Evolutionary conservation across 30 jellyfish, hydroid and myxozoan species (phyloP), one percentile per base, ranked within the genome.

Genomic region (Aurelia sp.): DNA sequence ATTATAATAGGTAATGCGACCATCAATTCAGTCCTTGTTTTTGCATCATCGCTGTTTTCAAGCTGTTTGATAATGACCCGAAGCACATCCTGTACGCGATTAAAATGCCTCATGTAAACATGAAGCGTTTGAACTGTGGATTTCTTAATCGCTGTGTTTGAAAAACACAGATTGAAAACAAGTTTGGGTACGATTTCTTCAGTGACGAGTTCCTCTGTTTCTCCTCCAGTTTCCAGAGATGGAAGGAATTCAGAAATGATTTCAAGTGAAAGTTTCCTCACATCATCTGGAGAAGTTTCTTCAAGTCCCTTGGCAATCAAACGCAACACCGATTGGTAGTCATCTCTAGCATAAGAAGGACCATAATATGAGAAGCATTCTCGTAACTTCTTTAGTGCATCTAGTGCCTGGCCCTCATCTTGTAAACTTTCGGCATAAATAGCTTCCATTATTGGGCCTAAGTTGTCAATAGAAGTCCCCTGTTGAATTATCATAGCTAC

Each of bases 1-100:
- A 93, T 84, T 4, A 93, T 66, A 40, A 92, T 89, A n/a, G 98
- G 98, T 72, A 93, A 71, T 7, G 97, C 91, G 40, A 87, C 86
- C 90, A 93, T 81, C 21, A 93, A 61, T 57, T 93, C 98, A 17
- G 92, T 93, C 63, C 96, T 81, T 48, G 86, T 59, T 19, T 79
- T 74, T 11, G 90, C 81, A 72, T 83, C 90, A 44, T 78, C 71
- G 73, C 79, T 73, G 55, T 79, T 66, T 22, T 88, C 79, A 11
- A 96, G 95, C 65, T 87, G 96, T 35, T 77, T 66, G 15, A 84
- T 82, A 11, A 93, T 76, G 62, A 72, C 80, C 40, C 87, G 65
- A 27, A 93, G 82, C 17, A 79, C 95, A 58, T 78, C 84, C 79
- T 79, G 89, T 8, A 76, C 90, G 35, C 89, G 81, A 23, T 82